phyloP scores from a whole-genome alignment of 2,113 vertebrate species.

The Saguinus imperator region DNA sequence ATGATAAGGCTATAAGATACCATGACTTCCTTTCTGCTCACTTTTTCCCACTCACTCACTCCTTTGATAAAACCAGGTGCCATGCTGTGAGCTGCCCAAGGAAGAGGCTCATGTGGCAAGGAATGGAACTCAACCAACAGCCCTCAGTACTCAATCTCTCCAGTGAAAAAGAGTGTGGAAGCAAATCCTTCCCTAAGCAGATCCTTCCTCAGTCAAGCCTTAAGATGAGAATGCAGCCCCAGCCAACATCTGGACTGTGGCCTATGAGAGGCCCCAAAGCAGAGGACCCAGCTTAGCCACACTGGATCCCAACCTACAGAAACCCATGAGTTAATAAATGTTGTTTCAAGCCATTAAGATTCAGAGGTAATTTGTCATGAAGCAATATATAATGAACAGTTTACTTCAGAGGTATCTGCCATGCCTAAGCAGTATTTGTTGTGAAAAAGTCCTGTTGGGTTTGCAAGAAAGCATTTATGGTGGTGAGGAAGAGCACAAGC shows the following conservation, averaged over 20 bases:
- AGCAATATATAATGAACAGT: not conserved
- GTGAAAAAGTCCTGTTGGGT: not conserved
- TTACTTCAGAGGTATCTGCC: not conserved
- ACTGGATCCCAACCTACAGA: not conserved
- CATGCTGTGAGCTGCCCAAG: not conserved
- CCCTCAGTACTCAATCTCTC: not conserved
- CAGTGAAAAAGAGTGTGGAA: not conserved
- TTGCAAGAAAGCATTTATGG: not conserved
- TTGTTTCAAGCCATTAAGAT: not conserved
- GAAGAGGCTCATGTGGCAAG: not conserved
- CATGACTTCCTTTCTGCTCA: not conserved
- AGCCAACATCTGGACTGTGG: not conserved
- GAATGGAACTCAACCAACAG: not conserved
- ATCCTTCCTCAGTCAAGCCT: not conserved
- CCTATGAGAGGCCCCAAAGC: not conserved
- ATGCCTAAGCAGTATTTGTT: not conserved
- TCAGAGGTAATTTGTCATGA: not conserved
- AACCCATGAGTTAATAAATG: not conserved
- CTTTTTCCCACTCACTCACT: not conserved
- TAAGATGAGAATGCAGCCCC: not conserved
- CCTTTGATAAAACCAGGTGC: not conserved
- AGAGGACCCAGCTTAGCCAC: not conserved
- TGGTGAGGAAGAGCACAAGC: not conserved
- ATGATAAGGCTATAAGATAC: not conserved
- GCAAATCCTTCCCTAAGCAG: not conserved